A percentile compares a stretch with the other conserved stretches of the same genome.
Conservation (phyloP, 2,888 invertebrate genomes). For the Chymomyza caudatula region DNA sequence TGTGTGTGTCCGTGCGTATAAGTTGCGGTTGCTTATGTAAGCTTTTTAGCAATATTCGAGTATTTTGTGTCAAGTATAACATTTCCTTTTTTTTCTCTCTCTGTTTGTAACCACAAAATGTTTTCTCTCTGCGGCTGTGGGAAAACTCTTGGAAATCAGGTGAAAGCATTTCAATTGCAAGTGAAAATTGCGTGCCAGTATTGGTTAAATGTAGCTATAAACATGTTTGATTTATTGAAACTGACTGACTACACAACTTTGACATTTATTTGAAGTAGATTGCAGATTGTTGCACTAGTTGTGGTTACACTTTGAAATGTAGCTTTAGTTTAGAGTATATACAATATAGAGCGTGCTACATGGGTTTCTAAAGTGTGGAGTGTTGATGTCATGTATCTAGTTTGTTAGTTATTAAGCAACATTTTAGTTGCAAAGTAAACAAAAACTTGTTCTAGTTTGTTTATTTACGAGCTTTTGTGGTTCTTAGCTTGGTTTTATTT, state of each 20-base stretch:
- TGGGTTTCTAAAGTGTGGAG: not conserved
- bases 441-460: not conserved
- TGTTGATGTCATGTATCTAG: not conserved
- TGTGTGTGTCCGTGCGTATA: not conserved
- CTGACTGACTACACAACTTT: not conserved
- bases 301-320: not conserved
- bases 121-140: not conserved
- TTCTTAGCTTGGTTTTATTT: not conserved
- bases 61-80: conserved; percentile 45
- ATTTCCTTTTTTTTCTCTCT: conserved; percentile 23
- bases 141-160: not conserved
- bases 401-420: not conserved
- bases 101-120: not conserved
- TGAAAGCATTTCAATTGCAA: not conserved
- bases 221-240: not conserved
- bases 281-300: not conserved
- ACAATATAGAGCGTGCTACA: not conserved
- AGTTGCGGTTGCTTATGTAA: not conserved
- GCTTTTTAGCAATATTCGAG: conserved; percentile 11
- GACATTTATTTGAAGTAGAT: not conserved
- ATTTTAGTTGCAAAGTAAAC: not conserved
- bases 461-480: not conserved
- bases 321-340: not conserved
- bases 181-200: not conserved
- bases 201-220: not conserved